Evolutionary conservation across 1,140 invertebrate genomes (phyloP).

Genomic region (Hyles vespertilio): DNA sequence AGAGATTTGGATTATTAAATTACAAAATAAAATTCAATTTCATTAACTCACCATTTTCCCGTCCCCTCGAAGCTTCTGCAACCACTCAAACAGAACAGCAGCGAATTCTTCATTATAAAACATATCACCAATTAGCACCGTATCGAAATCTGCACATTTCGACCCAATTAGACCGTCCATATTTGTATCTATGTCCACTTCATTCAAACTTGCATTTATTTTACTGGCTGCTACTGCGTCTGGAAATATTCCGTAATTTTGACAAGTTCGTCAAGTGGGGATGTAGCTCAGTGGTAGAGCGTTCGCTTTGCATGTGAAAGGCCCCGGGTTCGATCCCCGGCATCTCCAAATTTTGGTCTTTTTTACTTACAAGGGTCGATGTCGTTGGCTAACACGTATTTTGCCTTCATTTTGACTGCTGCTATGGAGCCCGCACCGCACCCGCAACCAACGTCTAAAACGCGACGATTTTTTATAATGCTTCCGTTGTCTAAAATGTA

Average conservation of each 20-base stretch:
- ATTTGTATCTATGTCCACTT: slow-evolving; percentile 50
- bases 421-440: slow-evolving; percentile 57
- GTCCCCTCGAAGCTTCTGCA: slow-evolving; percentile 34
- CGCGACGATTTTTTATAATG: slow-evolving; percentile 29
- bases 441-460: slow-evolving; percentile 57
- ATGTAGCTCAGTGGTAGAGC: slow-evolving; percentile 88
- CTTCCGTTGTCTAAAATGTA: slow-evolving; percentile 70
- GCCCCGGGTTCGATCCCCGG: slow-evolving; percentile 92
- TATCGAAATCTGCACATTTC: slow-evolving; percentile 53
- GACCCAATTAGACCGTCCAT: slow-evolving; percentile 59
- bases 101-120: slow-evolving; percentile 77
- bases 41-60: slow-evolving; percentile 47
- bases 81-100: slow-evolving; percentile 65
- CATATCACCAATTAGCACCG: slow-evolving; percentile 76
- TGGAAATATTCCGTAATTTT: slow-evolving; percentile 34
- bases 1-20: too few relatives aligned
- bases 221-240: slow-evolving; percentile 52
- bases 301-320: slow-evolving; percentile 96
- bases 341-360: slow-evolving; percentile 77
- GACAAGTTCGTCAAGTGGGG: slow-evolving; percentile 45
- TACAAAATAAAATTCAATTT: too few relatives aligned
- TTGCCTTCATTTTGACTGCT: slow-evolving; percentile 41
- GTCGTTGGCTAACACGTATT: slow-evolving; percentile 50
- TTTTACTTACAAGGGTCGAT: slow-evolving; percentile 48
- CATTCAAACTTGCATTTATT: slow-evolving; percentile 74